These are phyloP conservation scores for Himalopsyche anomala DNA, from an alignment of 2,888 invertebrate genomes.

Conservation along the genomic window DNA sequence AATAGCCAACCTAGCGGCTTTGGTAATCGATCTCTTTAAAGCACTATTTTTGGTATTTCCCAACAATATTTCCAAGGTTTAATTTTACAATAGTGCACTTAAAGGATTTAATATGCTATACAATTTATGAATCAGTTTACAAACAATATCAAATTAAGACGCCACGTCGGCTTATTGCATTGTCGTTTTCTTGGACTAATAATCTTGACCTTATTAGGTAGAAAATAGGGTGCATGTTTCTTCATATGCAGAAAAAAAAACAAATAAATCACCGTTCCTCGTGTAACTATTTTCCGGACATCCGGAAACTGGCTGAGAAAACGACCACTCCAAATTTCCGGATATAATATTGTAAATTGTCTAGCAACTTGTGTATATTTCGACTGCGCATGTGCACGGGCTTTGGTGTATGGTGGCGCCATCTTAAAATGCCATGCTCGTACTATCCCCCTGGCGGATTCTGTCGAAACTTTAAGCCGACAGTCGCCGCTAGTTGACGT, in stretches of 20 bases:
- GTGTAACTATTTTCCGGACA: slow-evolving; percentile 7
- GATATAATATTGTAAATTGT: not conserved
- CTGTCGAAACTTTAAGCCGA: not conserved
- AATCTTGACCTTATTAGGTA: too few relatives aligned
- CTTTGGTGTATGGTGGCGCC: not conserved
- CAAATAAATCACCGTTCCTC: not conserved
- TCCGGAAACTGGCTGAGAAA: slow-evolving; percentile 1
- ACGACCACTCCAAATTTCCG: slow-evolving; percentile 6
- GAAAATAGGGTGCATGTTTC: too few relatives aligned
- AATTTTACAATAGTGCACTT: too few relatives aligned
- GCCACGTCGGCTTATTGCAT: too few relatives aligned
- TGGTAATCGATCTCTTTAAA: too few relatives aligned
- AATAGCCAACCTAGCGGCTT: too few relatives aligned
- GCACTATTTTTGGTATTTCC: too few relatives aligned
- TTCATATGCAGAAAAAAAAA: not conserved
- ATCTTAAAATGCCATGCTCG: not conserved
- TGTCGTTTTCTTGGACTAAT: too few relatives aligned
- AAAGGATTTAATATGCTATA: too few relatives aligned
- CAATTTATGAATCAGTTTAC: too few relatives aligned
- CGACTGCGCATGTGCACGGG: slow-evolving; percentile 6
- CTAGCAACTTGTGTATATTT: not conserved
- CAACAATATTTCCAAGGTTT: too few relatives aligned
- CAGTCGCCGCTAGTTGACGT: slow-evolving; percentile 12
- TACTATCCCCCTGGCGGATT: slow-evolving; percentile 31
- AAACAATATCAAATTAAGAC: too few relatives aligned